Percentiles rank a stretch among this genome's conserved stretches.
phyloP scores from a whole-genome alignment of 92 coral and sea anemone species.

The Heteractis magnifica region DNA sequence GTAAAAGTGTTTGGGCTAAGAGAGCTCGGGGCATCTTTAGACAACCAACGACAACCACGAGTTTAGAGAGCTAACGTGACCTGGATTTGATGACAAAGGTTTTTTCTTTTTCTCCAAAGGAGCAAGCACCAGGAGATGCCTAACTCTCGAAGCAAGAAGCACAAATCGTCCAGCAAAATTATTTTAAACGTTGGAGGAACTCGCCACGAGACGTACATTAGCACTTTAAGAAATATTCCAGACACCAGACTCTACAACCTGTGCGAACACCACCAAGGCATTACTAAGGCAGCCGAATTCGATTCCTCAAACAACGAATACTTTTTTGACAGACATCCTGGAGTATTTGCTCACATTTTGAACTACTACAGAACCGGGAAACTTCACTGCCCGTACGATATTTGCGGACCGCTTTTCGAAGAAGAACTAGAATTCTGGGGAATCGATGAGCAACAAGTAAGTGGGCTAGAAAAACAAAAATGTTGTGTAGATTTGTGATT shows the following conservation, averaged over 20 bases:
- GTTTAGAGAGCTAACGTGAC: background rate
- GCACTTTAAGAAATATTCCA: conserved; percentile 85
- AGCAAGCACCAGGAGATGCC: conserved; percentile 41
- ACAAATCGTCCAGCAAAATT: conserved; percentile 67
- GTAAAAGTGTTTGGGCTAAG: background rate
- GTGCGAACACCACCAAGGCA: conserved; percentile 79
- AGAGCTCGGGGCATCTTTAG: background rate
- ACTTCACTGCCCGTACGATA: conserved; percentile 88
- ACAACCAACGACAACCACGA: background rate
- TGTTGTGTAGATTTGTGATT: background rate
- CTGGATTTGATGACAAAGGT: background rate
- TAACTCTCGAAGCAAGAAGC: conserved; percentile 61
- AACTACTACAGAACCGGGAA: conserved; percentile 96
- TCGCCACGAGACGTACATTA: conserved; percentile 87
- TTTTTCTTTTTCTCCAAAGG: background rate
- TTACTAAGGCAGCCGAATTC: conserved; percentile 68
- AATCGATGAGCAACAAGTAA: conserved; percentile 86
- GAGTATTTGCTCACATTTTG: conserved; percentile 85
- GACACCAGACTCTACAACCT: conserved; percentile 87
- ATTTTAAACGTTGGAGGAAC: conserved; percentile 89
- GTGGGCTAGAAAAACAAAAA: background rate
- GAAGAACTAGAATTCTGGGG: conserved; percentile 96
- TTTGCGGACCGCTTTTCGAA: conserved; percentile 94
- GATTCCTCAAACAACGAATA: conserved; percentile 78
- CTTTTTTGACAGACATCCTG: conserved; percentile 96